Conservation (phyloP, 2,113 vertebrate genomes). For the Hiodon tergisus region DNA sequence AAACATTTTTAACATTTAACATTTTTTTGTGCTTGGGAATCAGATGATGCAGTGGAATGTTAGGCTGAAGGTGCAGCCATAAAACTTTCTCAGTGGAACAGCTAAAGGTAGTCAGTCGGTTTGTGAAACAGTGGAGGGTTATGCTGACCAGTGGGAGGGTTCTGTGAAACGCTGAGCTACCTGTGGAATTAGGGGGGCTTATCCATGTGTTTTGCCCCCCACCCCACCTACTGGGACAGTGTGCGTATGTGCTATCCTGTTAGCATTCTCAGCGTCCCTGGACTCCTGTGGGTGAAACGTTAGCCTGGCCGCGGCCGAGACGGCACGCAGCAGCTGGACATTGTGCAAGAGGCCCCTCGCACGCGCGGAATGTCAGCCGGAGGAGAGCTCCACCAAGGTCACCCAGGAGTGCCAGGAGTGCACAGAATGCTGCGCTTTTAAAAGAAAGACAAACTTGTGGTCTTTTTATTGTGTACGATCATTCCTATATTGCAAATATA, state of each 20-base stretch:
- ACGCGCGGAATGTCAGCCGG: constrained; percentile 26
- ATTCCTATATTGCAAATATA: no score
- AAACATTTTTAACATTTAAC: no score
- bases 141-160: background rate
- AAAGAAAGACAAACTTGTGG: background rate
- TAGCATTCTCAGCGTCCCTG: constrained; percentile 15
- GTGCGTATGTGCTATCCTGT: background rate
- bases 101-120: background rate
- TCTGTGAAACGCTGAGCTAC: background rate
- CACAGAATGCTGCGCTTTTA: background rate
- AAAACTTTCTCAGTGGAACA: no score
- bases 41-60: no score
- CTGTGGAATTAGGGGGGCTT: background rate
- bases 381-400: constrained; percentile 40
- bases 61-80: no score
- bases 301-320: background rate
- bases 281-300: constrained; percentile 3
- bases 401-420: constrained; percentile 26
- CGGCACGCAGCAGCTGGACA: constrained; percentile 22
- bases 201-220: background rate
- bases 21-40: no score
- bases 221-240: background rate
- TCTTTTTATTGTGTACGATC: no score
- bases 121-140: background rate
- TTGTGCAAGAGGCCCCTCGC: background rate